Evolutionary conservation across 2,113 vertebrate species (phyloP).

Genomic region (Cyanoliseus patagonus): DNA sequence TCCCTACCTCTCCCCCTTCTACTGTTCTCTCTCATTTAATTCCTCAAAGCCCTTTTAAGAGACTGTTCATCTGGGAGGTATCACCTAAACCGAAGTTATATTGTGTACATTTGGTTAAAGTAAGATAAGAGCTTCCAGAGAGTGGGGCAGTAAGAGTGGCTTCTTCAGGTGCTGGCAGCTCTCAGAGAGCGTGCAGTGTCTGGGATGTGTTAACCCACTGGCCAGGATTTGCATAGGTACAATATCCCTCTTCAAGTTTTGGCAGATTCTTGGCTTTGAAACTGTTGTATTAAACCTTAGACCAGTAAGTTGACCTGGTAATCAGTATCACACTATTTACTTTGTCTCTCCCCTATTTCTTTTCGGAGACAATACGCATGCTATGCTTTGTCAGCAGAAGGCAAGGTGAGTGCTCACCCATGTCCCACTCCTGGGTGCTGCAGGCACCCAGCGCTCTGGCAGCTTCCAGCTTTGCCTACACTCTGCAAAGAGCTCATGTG

Average conservation of each 20-base stretch:
- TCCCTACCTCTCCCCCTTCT: background rate
- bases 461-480: background rate
- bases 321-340: background rate
- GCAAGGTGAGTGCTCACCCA: background rate
- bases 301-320: background rate
- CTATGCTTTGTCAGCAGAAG: conserved; percentile 29
- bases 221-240: conserved; percentile 23
- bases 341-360: conserved; percentile 10
- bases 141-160: background rate
- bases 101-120: background rate
- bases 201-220: background rate
- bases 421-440: background rate
- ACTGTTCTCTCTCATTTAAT: conserved; percentile 1
- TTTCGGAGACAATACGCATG: background rate
- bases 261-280: conserved; percentile 44
- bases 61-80: background rate
- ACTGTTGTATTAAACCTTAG: conserved; percentile 6
- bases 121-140: conserved; percentile 12
- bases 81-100: background rate
- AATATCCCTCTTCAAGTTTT: conserved; percentile 35
- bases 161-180: conserved; percentile 42
- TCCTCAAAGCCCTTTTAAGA: conserved; percentile 15
- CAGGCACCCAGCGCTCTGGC: background rate
- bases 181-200: background rate
- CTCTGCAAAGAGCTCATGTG: background rate